Percentiles rank a stretch among this genome's conserved stretches.
phyloP scores from a whole-genome alignment of 2,797 vertebrate genomes.

The Allobates femoralis region DNA sequence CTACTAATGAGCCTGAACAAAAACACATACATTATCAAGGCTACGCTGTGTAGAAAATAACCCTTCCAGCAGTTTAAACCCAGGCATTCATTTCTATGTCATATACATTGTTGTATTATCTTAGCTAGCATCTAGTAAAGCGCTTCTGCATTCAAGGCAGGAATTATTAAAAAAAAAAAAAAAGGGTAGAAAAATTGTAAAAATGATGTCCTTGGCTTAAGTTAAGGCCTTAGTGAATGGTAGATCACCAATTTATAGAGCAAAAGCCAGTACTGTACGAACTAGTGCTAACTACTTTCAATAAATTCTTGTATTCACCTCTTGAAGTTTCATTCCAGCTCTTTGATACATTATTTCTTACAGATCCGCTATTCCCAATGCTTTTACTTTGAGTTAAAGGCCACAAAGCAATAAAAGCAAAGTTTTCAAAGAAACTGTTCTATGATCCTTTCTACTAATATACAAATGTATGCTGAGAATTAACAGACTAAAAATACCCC shows the following conservation, averaged over 20 bases:
- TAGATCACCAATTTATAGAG: background rate
- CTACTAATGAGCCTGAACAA: background rate
- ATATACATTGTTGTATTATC: background rate
- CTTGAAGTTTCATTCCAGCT: background rate
- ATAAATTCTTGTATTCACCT: background rate
- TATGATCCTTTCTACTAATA: background rate
- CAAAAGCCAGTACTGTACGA: background rate
- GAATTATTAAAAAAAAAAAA: background rate
- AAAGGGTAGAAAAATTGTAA: background rate
- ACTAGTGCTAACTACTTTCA: background rate
- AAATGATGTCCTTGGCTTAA: background rate
- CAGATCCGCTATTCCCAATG: background rate
- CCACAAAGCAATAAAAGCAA: background rate
- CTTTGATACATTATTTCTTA: background rate
- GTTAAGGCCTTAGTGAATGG: background rate
- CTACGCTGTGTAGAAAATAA: background rate
- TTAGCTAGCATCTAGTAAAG: background rate
- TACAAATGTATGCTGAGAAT: background rate
- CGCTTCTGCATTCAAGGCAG: background rate
- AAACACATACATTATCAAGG: conserved; percentile 4
- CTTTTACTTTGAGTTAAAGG: background rate
- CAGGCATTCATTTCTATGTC: background rate
- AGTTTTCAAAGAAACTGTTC: background rate
- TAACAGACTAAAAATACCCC: background rate
- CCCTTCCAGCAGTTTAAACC: background rate